These are phyloP conservation scores for Eriocheir sinensis DNA, from an alignment of 1,140 invertebrate species.

Conservation along the genomic window DNA sequence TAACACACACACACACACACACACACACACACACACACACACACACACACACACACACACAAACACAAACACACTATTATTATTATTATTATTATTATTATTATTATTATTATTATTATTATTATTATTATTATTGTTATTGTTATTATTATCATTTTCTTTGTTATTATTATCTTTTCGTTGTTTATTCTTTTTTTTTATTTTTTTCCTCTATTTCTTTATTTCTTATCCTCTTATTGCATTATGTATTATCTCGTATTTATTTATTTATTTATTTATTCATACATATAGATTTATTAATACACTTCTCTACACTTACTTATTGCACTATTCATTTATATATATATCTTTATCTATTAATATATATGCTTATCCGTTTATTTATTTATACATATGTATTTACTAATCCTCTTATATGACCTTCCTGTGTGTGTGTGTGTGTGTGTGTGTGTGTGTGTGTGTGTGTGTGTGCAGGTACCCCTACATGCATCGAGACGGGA, in stretches of 20 bases:
- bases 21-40: too few relatives aligned
- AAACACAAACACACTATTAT: too few relatives aligned
- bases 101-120: too few relatives aligned
- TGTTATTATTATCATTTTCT: background rate
- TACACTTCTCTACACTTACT: background rate
- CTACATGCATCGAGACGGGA: slow-evolving; percentile 69
- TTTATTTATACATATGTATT: background rate
- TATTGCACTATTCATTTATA: background rate
- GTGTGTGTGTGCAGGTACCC: slow-evolving; percentile 67
- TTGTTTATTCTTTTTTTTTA: background rate
- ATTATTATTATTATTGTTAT: too few relatives aligned
- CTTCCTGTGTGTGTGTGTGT: background rate
- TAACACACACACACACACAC: too few relatives aligned
- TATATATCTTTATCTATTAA: background rate
- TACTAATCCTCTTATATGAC: background rate
- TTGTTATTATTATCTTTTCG: background rate
- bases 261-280: background rate
- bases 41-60: too few relatives aligned
- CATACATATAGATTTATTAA: too few relatives aligned
- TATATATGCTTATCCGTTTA: background rate
- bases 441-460: slow-evolving; percentile 52
- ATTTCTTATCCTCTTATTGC: background rate
- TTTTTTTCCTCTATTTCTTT: background rate
- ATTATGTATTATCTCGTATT: background rate
- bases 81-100: too few relatives aligned